These are phyloP conservation scores for Poliocrania exsul DNA, from an alignment of 2,797 vertebrate genomes.

Conservation along the genomic window DNA sequence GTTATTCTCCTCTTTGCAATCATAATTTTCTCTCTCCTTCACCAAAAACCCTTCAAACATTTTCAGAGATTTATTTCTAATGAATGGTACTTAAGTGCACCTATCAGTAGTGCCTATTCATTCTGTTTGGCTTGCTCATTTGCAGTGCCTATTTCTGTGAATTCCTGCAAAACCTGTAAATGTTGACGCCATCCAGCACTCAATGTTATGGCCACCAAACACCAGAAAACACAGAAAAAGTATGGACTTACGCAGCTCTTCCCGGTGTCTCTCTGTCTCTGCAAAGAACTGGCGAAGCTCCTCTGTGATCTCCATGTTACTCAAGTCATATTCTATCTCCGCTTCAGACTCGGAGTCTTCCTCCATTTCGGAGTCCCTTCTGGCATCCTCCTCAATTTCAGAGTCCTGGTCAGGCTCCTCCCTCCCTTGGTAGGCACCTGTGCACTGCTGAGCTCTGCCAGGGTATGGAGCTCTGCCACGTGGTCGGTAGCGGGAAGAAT, in stretches of 20 bases:
- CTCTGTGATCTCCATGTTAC: slow-evolving; percentile 95
- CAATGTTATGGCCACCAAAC: not conserved
- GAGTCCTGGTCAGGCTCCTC: not conserved
- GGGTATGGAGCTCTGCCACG: accelerated
- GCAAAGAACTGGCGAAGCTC: slow-evolving; percentile 95
- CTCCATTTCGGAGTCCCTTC: slow-evolving; percentile 36
- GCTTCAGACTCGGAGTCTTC: slow-evolving; percentile 78
- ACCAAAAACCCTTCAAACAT: not conserved
- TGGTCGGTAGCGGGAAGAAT: not conserved
- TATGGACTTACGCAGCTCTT: slow-evolving; percentile 89
- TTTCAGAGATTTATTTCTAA: not conserved
- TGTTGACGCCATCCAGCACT: not conserved
- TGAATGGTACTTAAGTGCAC: not conserved
- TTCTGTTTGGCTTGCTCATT: not conserved
- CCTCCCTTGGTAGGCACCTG: not conserved
- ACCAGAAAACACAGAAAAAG: not conserved
- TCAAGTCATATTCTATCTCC: slow-evolving; percentile 90
- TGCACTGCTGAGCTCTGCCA: not conserved
- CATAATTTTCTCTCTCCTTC: not conserved
- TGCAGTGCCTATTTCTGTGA: not conserved
- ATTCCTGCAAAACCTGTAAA: not conserved
- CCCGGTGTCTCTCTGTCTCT: slow-evolving; percentile 88
- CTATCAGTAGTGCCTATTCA: not conserved
- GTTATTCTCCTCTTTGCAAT: not conserved
- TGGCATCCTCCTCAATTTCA: slow-evolving; percentile 50